These are phyloP conservation scores for Ceratotherium simum DNA, from an alignment of 2,113 vertebrate species.

Conservation along the genomic window DNA sequence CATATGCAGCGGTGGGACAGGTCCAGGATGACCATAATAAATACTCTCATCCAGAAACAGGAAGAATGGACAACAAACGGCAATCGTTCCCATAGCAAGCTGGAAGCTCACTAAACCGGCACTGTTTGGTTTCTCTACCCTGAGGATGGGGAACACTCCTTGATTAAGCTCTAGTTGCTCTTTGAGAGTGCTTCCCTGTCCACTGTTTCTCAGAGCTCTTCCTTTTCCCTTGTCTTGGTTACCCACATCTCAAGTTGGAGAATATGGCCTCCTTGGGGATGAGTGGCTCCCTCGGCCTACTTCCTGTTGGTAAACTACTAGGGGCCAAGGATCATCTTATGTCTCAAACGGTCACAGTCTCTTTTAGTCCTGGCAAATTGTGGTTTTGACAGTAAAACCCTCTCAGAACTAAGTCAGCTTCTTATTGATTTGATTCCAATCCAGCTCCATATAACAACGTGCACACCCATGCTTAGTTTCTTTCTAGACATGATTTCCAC, in stretches of 20 bases:
- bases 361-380: neutral
- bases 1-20: neutral
- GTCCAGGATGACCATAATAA: too few species aligned
- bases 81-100: accelerated
- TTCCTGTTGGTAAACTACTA: neutral
- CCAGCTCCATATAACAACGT: neutral
- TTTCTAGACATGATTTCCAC: neutral
- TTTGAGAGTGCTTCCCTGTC: neutral
- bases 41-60: neutral
- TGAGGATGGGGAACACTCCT: too few species aligned
- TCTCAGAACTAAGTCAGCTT: neutral
- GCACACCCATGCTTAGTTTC: neutral
- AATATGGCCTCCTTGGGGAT: neutral
- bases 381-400: neutral
- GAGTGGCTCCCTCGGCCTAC: neutral
- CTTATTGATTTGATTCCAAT: neutral
- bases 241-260: neutral
- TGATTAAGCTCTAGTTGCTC: neutral
- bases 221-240: neutral
- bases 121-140: neutral
- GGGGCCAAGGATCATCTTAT: neutral
- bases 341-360: neutral
- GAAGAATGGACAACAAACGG: too few species aligned
- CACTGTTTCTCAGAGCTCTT: neutral
- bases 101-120: neutral